These are phyloP conservation scores for Pachypanchax playfairii DNA, from an alignment of 2,113 vertebrate species.

Conservation along the genomic window DNA sequence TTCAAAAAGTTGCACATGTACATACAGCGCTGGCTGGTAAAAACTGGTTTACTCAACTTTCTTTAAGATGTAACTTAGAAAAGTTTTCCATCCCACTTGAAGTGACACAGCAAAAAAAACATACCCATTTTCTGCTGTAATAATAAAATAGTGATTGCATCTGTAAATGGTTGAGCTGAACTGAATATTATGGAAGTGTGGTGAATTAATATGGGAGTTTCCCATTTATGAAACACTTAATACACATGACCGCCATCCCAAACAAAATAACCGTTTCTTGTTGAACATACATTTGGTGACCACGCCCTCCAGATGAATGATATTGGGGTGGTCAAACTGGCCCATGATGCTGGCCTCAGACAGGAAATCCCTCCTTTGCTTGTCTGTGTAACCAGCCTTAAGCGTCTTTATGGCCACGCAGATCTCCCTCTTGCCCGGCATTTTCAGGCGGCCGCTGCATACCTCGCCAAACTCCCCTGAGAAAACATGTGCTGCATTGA, in stretches of 20 bases:
- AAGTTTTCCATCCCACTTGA: slow-evolving; percentile 48
- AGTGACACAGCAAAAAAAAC: slow-evolving; percentile 17
- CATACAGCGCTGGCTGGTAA: slow-evolving; percentile 34
- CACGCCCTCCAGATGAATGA: slow-evolving; percentile 97
- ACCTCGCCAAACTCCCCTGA: slow-evolving; percentile 96
- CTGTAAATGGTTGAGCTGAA: slow-evolving; percentile 1
- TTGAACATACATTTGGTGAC: slow-evolving; percentile 95
- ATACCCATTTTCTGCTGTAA: slow-evolving; percentile 31
- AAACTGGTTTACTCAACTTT: slow-evolving; percentile 20
- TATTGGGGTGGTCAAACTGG: slow-evolving; percentile 98
- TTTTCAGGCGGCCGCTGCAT: slow-evolving; percentile 95
- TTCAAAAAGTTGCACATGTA: slow-evolving; percentile 1
- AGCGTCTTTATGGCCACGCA: slow-evolving; percentile 98
- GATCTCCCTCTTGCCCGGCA: slow-evolving; percentile 95
- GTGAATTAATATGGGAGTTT: neutral
- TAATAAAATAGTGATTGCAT: slow-evolving; percentile 19
- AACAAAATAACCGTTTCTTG: neutral
- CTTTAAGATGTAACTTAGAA: slow-evolving; percentile 42
- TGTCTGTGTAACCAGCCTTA: slow-evolving; percentile 97
- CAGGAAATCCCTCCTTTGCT: slow-evolving; percentile 96
- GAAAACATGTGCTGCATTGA: neutral
- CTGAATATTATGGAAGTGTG: too few species aligned
- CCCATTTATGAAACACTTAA: neutral
- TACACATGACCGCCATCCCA: too few species aligned
- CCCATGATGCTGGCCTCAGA: slow-evolving; percentile 99